A percentile compares a stretch with the other conserved stretches of the same genome.
Evolutionary conservation across 2,888 invertebrate genomes (phyloP).

Genomic region (Stenotaenia linearis): DNA sequence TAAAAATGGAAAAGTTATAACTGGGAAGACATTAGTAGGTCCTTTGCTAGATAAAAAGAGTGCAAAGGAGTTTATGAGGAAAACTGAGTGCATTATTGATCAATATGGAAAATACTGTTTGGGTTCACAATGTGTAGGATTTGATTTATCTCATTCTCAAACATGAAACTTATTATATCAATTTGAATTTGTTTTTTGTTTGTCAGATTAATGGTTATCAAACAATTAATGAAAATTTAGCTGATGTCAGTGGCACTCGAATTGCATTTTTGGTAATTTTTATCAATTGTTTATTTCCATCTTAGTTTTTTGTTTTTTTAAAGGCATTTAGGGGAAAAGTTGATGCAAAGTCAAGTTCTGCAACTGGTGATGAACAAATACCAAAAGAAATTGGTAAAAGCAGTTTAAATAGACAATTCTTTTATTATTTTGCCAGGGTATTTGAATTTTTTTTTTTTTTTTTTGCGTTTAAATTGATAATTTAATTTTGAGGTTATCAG

Average conservation of each 20-base stretch:
- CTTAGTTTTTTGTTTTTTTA: background rate
- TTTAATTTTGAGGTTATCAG: background rate
- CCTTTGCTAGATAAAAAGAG: background rate
- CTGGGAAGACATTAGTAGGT: background rate
- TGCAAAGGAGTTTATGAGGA: background rate
- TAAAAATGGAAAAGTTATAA: background rate
- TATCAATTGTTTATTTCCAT: background rate
- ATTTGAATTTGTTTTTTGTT: background rate
- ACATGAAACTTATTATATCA: too few species aligned
- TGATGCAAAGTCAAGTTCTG: background rate
- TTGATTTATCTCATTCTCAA: background rate
- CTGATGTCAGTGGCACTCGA: background rate
- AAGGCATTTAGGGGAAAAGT: background rate
- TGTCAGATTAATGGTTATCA: background rate
- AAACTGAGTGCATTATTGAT: background rate
- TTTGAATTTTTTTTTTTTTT: background rate
- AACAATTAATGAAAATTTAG: background rate
- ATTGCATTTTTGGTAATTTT: background rate
- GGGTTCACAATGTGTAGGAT: background rate
- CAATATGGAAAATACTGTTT: background rate
- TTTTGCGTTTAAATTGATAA: too few species aligned
- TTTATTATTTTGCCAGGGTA: background rate
- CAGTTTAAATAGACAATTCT: background rate
- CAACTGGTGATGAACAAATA: background rate
- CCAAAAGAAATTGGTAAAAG: background rate